Percentiles rank a stretch among this genome's conserved stretches.
phyloP scores from a whole-genome alignment of 92 coral and sea anemone genomes.

The Porites divaricata region DNA sequence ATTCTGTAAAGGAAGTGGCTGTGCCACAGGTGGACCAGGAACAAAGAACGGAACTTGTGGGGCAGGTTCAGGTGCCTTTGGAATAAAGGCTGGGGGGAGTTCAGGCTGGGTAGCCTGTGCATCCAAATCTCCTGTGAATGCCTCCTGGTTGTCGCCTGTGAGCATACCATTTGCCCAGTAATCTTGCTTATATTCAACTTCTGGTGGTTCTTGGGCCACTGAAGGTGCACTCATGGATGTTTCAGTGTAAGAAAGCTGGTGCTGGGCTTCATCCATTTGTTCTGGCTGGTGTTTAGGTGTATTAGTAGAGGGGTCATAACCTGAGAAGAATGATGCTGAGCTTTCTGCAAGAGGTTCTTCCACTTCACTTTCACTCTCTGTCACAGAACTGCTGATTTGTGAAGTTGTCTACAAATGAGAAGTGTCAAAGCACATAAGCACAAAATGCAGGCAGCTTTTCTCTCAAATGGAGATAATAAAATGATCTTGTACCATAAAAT shows the following conservation, averaged over 20 bases:
- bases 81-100: background rate
- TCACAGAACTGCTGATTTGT: constrained; percentile 35
- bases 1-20: background rate
- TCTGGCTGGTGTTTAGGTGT: constrained; percentile 32
- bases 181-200: constrained; percentile 18
- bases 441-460: no score
- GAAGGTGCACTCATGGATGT: background rate
- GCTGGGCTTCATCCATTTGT: background rate
- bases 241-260: constrained; percentile 10
- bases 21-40: constrained; percentile 34
- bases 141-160: background rate
- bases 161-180: background rate
- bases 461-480: no score
- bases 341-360: constrained; percentile 66
- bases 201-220: background rate
- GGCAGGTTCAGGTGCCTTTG: constrained; percentile 22
- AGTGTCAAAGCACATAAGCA: no score
- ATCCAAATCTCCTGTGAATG: constrained; percentile 17
- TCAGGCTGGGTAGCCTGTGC: constrained; percentile 26
- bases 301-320: constrained; percentile 56
- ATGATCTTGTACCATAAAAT: background rate
- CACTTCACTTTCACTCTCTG: constrained; percentile 50
- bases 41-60: constrained; percentile 26
- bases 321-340: constrained; percentile 60
- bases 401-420: background rate